Conservation (phyloP, 2,113 vertebrate genomes). For the Harpagus bidentatus region DNA sequence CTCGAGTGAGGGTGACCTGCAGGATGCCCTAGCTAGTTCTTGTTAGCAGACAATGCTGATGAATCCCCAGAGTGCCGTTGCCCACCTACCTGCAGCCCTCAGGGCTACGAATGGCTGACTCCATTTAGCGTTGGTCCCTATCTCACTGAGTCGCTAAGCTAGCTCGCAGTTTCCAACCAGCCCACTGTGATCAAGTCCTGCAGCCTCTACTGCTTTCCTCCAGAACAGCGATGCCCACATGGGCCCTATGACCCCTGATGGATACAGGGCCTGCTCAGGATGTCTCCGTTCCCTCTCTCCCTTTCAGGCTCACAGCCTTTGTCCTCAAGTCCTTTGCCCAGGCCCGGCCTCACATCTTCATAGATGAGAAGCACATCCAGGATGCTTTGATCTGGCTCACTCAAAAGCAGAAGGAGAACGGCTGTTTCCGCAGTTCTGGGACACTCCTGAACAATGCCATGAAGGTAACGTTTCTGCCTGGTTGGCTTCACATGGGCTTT, state of each 20-base stretch:
- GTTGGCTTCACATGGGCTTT: neutral
- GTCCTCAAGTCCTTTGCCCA: slow-evolving; percentile 73
- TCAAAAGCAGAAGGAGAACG: slow-evolving; percentile 63
- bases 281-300: slow-evolving; percentile 1
- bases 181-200: neutral
- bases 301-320: slow-evolving; percentile 74
- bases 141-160: rapidly evolving
- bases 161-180: neutral
- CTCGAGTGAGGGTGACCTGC: neutral
- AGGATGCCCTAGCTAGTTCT: neutral
- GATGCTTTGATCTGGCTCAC: slow-evolving; percentile 62
- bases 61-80: neutral
- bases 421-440: slow-evolving; percentile 71
- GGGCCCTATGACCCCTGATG: slow-evolving; percentile 36
- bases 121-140: neutral
- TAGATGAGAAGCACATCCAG: slow-evolving; percentile 61
- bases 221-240: slow-evolving; percentile 62
- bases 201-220: neutral
- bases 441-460: slow-evolving; percentile 69
- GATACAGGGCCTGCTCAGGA: neutral
- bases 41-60: neutral
- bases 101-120: neutral
- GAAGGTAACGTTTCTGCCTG: slow-evolving; percentile 60
- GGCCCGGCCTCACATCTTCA: slow-evolving; percentile 60
- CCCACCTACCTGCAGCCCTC: neutral